A percentile compares a stretch with the other conserved stretches of the same genome.
These are phyloP conservation scores for Corapipo altera DNA, from an alignment of 2,113 vertebrate genomes.

Conservation along the genomic window DNA sequence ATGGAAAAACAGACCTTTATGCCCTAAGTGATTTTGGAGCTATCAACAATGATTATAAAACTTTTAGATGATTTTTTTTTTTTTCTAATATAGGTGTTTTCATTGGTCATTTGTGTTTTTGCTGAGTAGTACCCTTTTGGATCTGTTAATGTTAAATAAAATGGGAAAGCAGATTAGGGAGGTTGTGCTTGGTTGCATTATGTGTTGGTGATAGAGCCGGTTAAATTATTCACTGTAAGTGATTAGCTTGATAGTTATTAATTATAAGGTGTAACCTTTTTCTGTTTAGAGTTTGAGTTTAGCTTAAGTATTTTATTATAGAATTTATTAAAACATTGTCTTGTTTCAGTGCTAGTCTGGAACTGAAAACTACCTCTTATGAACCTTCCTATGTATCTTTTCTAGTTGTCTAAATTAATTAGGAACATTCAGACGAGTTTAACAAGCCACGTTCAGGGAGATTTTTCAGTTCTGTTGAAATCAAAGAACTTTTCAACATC, in stretches of 20 bases:
- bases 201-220: neutral
- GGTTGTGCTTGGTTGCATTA: neutral
- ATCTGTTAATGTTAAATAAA: conserved; percentile 40
- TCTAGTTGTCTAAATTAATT: neutral
- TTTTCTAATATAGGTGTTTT: neutral
- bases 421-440: neutral
- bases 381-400: neutral
- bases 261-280: neutral
- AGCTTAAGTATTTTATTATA: neutral
- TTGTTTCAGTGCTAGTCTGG: neutral
- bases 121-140: neutral
- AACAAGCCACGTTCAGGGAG: neutral
- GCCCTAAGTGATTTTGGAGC: neutral
- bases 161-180: neutral
- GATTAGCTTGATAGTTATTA: neutral
- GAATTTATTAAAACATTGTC: neutral
- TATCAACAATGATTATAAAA: neutral
- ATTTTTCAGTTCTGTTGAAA: neutral
- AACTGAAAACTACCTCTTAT: neutral
- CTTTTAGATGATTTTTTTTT: neutral
- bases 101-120: neutral
- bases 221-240: conserved; percentile 21
- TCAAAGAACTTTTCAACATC: neutral
- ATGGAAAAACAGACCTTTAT: neutral
- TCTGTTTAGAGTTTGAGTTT: neutral